A percentile compares a stretch with the other conserved stretches of the same genome.
Evolutionary conservation across 2,797 vertebrate genomes (phyloP).

Genomic region (Pantherophis vulpinus): DNA sequence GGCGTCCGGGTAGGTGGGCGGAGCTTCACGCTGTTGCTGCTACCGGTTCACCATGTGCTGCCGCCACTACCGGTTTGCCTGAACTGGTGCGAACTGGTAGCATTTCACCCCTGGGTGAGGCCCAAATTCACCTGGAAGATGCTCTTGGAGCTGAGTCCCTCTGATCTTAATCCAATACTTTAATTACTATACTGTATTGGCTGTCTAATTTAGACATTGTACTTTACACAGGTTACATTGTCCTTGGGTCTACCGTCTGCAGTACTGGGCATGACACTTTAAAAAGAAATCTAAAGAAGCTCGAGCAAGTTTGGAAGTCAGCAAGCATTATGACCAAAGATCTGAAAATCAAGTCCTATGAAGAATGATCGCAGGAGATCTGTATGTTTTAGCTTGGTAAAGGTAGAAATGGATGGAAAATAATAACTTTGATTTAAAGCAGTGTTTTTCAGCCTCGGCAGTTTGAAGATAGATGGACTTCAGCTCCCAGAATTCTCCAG

Average conservation of each 20-base stretch:
- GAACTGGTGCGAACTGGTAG: too few relatives aligned
- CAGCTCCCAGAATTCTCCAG: neutral
- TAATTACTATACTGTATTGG: neutral
- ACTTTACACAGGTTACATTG: neutral
- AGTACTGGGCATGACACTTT: neutral
- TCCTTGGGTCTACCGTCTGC: neutral
- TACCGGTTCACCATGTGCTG: too few relatives aligned
- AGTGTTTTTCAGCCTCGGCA: too few relatives aligned
- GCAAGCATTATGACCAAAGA: neutral
- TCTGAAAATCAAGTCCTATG: neutral
- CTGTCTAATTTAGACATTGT: neutral
- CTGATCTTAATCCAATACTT: neutral
- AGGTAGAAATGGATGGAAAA: neutral
- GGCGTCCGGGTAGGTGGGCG: too few relatives aligned
- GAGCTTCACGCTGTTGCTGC: too few relatives aligned
- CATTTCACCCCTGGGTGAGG: neutral
- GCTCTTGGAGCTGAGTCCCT: neutral
- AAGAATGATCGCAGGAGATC: neutral
- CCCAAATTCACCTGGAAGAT: neutral
- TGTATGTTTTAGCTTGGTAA: neutral
- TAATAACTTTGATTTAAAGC: neutral
- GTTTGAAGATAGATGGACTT: neutral
- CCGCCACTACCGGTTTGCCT: too few relatives aligned
- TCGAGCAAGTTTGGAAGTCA: neutral
- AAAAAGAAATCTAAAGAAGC: neutral